Evolutionary conservation across 2,888 invertebrate genomes (phyloP).

Genomic region (Parnassius glacialis): DNA sequence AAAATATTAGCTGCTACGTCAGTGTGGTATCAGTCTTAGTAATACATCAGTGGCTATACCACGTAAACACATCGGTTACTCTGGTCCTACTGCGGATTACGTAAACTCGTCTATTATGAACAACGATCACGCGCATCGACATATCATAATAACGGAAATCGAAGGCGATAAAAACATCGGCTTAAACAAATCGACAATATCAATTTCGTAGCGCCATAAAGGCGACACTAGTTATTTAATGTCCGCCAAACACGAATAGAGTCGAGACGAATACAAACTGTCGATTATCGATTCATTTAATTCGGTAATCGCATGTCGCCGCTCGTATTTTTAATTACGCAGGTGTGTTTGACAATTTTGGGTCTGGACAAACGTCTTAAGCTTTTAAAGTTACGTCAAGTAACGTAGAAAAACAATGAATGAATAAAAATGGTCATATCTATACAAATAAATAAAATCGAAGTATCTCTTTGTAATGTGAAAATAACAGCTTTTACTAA

Average conservation of each 20-base stretch:
- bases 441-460: too few species aligned
- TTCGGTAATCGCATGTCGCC: constrained; percentile 60
- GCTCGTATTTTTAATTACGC: constrained; percentile 42
- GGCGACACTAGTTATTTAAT: constrained; percentile 47
- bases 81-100: not conserved
- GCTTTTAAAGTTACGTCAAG: not conserved
- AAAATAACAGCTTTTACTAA: too few species aligned
- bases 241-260: constrained; percentile 50
- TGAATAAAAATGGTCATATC: too few species aligned
- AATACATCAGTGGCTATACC: too few species aligned
- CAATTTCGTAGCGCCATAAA: constrained; percentile 48
- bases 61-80: too few species aligned
- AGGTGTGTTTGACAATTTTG: constrained; percentile 43
- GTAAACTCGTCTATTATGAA: constrained; percentile 17
- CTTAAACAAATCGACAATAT: constrained; percentile 44
- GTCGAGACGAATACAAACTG: constrained; percentile 34
- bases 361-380: not conserved
- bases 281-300: constrained; percentile 64
- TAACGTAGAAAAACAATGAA: too few species aligned
- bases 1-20: too few species aligned
- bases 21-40: too few species aligned
- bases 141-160: constrained; percentile 31
- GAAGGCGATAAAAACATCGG: constrained; percentile 34
- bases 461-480: too few species aligned
- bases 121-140: constrained; percentile 16